A percentile compares a stretch with the other conserved stretches of the same genome.
Evolutionary conservation across 2,797 vertebrate species (phyloP).

Genomic region (Pterois miles): DNA sequence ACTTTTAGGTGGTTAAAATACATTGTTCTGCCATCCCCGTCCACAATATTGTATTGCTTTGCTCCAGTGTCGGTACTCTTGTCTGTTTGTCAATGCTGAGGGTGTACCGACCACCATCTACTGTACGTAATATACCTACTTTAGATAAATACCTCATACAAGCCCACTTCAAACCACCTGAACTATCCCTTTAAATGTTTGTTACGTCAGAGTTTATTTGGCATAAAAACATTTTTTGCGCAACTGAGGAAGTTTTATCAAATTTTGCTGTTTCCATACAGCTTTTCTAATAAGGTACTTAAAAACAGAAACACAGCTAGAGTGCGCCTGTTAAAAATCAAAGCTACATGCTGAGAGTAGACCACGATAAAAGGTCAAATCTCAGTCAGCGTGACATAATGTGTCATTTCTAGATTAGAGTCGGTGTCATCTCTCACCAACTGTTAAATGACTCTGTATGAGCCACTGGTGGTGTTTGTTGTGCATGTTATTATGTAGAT

Average conservation of each 20-base stretch:
- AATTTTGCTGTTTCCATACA: not conserved
- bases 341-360: not conserved
- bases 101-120: too few species aligned
- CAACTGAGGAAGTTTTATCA: not conserved
- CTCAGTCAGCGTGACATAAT: conserved; percentile 1
- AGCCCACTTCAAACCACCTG: too few species aligned
- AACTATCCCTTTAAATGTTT: too few species aligned
- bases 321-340: conserved; percentile 11
- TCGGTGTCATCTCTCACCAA: conserved; percentile 10
- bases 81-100: too few species aligned
- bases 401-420: conserved; percentile 33
- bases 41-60: too few species aligned
- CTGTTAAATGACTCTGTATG: conserved; percentile 6
- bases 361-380: conserved; percentile 36
- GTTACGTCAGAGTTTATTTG: not conserved
- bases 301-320: not conserved
- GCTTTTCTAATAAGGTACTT: not conserved
- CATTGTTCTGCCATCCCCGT: too few species aligned
- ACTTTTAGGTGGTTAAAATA: too few species aligned
- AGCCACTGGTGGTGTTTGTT: not conserved
- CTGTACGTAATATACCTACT: too few species aligned
- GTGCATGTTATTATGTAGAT: conserved; percentile 8
- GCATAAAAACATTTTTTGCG: not conserved
- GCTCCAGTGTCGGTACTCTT: too few species aligned
- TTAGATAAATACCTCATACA: too few species aligned